phyloP scores from a whole-genome alignment of 2,113 vertebrate species.

The Zonotrichia leucophrys region DNA sequence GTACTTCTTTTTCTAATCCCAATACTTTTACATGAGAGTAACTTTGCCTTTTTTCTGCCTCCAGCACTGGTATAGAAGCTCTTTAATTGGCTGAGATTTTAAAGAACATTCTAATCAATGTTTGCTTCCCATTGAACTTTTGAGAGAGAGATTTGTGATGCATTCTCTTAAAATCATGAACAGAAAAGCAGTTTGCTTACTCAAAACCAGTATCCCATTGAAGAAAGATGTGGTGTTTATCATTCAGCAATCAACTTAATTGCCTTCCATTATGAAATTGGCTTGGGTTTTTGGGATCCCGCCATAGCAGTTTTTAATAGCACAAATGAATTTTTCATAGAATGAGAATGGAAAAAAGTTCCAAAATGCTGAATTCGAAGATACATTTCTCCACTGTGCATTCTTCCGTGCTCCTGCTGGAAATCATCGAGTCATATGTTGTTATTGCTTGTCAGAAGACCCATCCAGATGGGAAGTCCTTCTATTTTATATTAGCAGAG shows the following conservation, averaged over 20 bases:
- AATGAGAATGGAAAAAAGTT: slow-evolving; percentile 29
- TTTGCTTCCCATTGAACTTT: slow-evolving; percentile 35
- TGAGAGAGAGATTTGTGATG: not conserved
- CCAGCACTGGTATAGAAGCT: not conserved
- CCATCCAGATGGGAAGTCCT: slow-evolving; percentile 28
- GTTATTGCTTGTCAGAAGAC: slow-evolving; percentile 17
- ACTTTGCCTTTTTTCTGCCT: not conserved
- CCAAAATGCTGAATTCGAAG: slow-evolving; percentile 6
- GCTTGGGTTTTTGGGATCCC: slow-evolving; percentile 50
- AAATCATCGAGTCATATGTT: slow-evolving; percentile 10
- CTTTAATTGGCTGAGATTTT: slow-evolving; percentile 5
- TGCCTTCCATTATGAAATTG: slow-evolving; percentile 60
- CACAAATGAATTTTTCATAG: slow-evolving; percentile 58
- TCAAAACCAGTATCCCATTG: slow-evolving; percentile 44
- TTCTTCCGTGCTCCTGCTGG: slow-evolving; percentile 11
- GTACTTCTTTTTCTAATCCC: not conserved
- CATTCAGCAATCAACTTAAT: slow-evolving; percentile 62
- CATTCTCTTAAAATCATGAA: slow-evolving; percentile 26
- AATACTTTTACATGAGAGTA: not conserved
- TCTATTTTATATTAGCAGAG: not conserved
- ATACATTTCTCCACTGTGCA: not conserved
- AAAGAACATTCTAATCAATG: not conserved
- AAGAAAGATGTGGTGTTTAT: slow-evolving; percentile 57
- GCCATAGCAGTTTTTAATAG: slow-evolving; percentile 57
- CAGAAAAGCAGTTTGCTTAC: slow-evolving; percentile 37